These are phyloP conservation scores for Leptinotarsa tumamoca DNA, from an alignment of 2,888 invertebrate species.

Conservation along the genomic window DNA sequence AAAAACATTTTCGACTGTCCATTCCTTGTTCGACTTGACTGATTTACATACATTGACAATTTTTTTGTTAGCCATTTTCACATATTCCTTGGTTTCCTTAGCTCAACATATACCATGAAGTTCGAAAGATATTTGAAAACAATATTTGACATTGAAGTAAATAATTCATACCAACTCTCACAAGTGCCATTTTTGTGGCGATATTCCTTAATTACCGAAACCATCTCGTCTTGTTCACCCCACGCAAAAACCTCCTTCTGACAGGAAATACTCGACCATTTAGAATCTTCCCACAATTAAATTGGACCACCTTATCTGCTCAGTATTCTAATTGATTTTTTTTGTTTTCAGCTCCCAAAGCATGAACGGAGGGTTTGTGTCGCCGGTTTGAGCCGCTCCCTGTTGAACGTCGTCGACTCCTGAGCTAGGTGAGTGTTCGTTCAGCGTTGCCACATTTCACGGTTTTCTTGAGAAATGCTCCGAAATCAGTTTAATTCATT, in stretches of 20 bases:
- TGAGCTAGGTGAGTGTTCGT: constrained; percentile 57
- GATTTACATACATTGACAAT: too few species aligned
- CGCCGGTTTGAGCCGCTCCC: constrained; percentile 76
- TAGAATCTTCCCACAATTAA: constrained; percentile 47
- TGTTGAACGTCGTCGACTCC: constrained; percentile 60
- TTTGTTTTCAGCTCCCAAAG: constrained; percentile 76
- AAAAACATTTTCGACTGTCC: too few species aligned
- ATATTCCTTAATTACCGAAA: neutral
- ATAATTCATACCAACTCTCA: too few species aligned
- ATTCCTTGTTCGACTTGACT: too few species aligned
- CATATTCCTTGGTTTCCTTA: too few species aligned
- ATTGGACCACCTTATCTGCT: constrained; percentile 43
- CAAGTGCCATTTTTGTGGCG: too few species aligned
- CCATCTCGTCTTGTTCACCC: constrained; percentile 23
- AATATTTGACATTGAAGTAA: too few species aligned
- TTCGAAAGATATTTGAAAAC: too few species aligned
- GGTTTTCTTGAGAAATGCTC: too few species aligned
- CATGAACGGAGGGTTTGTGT: constrained; percentile 80
- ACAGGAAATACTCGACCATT: constrained; percentile 19
- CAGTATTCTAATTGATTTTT: constrained; percentile 45
- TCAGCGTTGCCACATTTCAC: constrained; percentile 26
- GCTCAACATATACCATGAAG: too few species aligned
- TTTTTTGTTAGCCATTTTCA: too few species aligned
- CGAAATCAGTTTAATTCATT: too few species aligned
- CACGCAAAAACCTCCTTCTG: constrained; percentile 29